Percentiles rank a stretch among this genome's conserved stretches.
These are phyloP conservation scores for Heliothis virescens DNA, from an alignment of 1,140 invertebrate genomes.

Conservation along the genomic window DNA sequence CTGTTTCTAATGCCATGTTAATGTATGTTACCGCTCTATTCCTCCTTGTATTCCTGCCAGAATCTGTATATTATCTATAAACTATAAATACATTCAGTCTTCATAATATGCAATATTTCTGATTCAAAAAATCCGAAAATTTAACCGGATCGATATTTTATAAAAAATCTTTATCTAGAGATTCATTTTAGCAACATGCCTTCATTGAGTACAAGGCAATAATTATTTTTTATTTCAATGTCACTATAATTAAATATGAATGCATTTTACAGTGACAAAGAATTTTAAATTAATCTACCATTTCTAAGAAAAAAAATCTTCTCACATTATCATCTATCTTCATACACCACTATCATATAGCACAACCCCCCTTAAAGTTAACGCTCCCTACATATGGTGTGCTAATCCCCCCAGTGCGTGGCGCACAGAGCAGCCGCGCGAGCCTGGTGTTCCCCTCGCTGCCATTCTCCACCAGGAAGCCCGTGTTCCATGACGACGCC, in stretches of 20 bases:
- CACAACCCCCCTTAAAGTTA: background rate
- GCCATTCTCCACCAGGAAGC: slow-evolving; percentile 83
- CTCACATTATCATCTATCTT: background rate
- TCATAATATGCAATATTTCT: too few relatives aligned
- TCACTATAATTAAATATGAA: too few relatives aligned
- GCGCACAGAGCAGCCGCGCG: slow-evolving; percentile 90
- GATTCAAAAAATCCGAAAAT: too few relatives aligned
- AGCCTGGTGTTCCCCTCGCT: slow-evolving; percentile 92
- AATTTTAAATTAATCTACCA: too few relatives aligned
- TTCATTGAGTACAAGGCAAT: too few relatives aligned
- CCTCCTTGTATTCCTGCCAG: background rate
- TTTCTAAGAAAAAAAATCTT: too few relatives aligned
- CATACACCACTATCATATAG: background rate
- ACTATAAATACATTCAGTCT: too few relatives aligned
- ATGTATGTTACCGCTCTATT: background rate
- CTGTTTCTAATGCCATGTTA: background rate
- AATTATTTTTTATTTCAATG: too few relatives aligned
- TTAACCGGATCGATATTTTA: too few relatives aligned
- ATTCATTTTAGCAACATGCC: too few relatives aligned
- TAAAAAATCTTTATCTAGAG: too few relatives aligned
- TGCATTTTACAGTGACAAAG: too few relatives aligned
- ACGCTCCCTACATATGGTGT: slow-evolving; percentile 25
- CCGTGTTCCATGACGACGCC: slow-evolving; percentile 81
- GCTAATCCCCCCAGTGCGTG: slow-evolving; percentile 80
- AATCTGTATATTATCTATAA: background rate